phyloP scores from a whole-genome alignment of 92 coral and sea anemone species.

The Zoanthus sansibaricus region DNA sequence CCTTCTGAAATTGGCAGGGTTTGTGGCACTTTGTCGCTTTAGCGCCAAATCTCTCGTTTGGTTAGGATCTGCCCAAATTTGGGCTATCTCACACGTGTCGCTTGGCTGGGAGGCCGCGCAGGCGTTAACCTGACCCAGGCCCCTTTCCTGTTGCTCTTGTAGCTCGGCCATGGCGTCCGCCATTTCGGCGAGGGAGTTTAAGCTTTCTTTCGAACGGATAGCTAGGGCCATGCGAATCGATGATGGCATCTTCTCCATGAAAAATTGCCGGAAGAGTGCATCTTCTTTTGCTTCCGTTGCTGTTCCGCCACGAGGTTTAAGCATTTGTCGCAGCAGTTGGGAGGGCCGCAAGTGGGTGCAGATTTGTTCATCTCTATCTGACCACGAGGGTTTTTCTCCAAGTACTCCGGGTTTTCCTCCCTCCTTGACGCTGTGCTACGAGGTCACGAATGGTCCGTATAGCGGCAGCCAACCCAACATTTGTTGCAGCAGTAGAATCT shows the following conservation, averaged over 20 bases:
- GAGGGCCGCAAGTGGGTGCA: slow-evolving; percentile 24
- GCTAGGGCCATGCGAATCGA: slow-evolving; percentile 57
- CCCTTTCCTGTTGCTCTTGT: slow-evolving; percentile 55
- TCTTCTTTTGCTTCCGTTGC: slow-evolving; percentile 11
- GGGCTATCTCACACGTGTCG: not conserved
- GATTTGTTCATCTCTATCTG: too few relatives aligned
- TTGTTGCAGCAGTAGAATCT: too few relatives aligned
- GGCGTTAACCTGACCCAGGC: not conserved
- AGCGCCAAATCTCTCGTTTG: not conserved
- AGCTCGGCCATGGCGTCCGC: slow-evolving; percentile 71
- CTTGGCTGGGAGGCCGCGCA: not conserved
- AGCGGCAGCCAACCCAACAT: too few relatives aligned
- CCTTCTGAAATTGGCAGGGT: slow-evolving; percentile 61
- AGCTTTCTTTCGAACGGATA: slow-evolving; percentile 37
- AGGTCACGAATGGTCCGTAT: too few relatives aligned
- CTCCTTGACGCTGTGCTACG: too few relatives aligned
- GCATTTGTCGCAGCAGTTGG: not conserved
- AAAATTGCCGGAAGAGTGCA: not conserved
- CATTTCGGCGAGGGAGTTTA: slow-evolving; percentile 54
- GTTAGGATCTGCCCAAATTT: not conserved
- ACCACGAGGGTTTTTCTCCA: too few relatives aligned
- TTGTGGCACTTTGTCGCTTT: slow-evolving; percentile 57
- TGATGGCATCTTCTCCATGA: slow-evolving; percentile 44
- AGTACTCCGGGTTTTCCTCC: too few relatives aligned
- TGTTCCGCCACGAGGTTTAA: slow-evolving; percentile 14